Conservation (phyloP, 2,797 vertebrate species). For the Esox lucius region DNA sequence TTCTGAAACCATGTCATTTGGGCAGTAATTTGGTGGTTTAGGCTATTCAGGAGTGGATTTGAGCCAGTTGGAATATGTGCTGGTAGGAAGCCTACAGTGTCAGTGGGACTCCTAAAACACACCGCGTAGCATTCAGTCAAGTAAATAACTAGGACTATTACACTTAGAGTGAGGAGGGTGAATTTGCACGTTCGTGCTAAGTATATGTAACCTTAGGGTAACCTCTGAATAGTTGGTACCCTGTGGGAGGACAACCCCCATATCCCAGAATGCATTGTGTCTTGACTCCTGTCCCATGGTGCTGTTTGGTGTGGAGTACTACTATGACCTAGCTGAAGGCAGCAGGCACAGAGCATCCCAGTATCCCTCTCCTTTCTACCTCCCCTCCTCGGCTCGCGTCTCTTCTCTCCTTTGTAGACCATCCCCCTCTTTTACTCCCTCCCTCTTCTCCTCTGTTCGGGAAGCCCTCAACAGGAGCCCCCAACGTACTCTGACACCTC, state of each 20-base stretch:
- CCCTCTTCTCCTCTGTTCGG: background rate
- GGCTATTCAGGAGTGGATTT: conserved; percentile 15
- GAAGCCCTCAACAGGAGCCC: conserved; percentile 12
- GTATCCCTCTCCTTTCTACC: background rate
- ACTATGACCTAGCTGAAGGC: conserved; percentile 35
- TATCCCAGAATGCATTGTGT: background rate
- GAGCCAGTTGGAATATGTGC: conserved; percentile 16
- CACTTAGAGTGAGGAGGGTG: conserved; percentile 5
- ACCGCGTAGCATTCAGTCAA: conserved; percentile 26
- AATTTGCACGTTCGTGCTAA: conserved; percentile 3
- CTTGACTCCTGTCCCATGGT: background rate
- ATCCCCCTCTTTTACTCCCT: background rate
- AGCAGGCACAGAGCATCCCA: conserved; percentile 10
- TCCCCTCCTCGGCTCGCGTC: background rate
- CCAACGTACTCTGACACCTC: conserved; percentile 24
- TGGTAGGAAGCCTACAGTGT: background rate
- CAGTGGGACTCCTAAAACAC: conserved; percentile 22
- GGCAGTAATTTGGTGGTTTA: background rate
- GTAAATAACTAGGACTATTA: background rate
- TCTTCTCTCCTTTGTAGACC: background rate
- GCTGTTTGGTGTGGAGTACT: background rate
- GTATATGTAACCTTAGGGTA: background rate
- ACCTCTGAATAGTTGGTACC: background rate
- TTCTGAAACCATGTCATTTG: background rate
- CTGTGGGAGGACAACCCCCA: background rate